Conservation (phyloP, 2,113 vertebrate genomes). For the Heterotis niloticus region DNA sequence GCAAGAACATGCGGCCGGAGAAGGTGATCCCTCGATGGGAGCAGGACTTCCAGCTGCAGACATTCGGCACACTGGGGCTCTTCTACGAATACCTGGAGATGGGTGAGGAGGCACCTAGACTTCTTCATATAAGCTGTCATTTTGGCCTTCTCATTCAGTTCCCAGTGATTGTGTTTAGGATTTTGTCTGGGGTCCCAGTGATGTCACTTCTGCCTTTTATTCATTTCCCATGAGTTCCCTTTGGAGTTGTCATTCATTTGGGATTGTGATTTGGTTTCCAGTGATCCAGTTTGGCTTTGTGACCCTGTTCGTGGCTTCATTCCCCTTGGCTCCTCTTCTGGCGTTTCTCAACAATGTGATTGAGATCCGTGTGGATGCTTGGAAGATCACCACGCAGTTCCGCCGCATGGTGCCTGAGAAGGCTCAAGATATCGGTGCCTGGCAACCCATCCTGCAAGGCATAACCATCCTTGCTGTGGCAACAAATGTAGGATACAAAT, state of each 20-base stretch:
- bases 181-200: conserved; percentile 52
- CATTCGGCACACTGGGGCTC: conserved; percentile 74
- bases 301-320: conserved; percentile 90
- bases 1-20: conserved; percentile 57
- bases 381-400: conserved; percentile 89
- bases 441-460: conserved; percentile 91
- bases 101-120: conserved; percentile 66
- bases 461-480: conserved; percentile 84
- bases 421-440: conserved; percentile 84
- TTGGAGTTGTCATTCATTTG: conserved; percentile 92
- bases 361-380: conserved; percentile 86
- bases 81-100: conserved; percentile 95
- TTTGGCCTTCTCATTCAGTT: neutral
- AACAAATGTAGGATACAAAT: conserved; percentile 75
- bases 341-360: conserved; percentile 87
- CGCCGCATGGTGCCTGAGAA: conserved; percentile 83
- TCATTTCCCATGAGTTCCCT: conserved; percentile 81
- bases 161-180: conserved; percentile 49
- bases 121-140: neutral
- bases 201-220: conserved; percentile 56
- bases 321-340: conserved; percentile 88
- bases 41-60: conserved; percentile 81
- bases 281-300: conserved; percentile 96
- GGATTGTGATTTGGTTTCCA: conserved; percentile 55
- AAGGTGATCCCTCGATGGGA: conserved; percentile 80